Conservation (phyloP, 2,888 invertebrate species). For the Isotomurus palustris region DNA sequence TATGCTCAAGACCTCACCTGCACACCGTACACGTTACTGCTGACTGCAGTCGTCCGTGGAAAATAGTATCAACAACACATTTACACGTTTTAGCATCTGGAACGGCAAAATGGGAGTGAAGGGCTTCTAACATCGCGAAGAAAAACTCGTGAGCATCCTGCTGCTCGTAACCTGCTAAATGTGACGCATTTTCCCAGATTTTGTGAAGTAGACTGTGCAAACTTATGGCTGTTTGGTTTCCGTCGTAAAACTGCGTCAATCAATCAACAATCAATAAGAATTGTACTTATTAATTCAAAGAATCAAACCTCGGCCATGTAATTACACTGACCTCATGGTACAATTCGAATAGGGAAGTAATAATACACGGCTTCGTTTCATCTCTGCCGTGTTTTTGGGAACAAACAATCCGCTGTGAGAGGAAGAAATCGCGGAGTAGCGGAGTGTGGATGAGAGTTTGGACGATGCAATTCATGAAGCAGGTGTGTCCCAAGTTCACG, state of each 20-base stretch:
- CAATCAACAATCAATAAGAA: background rate
- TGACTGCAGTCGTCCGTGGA: slow-evolving; percentile 91
- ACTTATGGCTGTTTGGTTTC: slow-evolving; percentile 79
- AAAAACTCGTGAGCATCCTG: slow-evolving; percentile 99
- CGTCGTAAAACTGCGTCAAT: slow-evolving; percentile 86
- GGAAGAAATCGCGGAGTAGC: slow-evolving; percentile 86
- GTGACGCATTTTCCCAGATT: slow-evolving; percentile 62
- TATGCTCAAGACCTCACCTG: slow-evolving; percentile 57
- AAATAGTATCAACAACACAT: slow-evolving; percentile 96
- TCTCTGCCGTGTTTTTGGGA: slow-evolving; percentile 39
- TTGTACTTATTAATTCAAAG: background rate
- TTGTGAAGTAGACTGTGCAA: slow-evolving; percentile 79
- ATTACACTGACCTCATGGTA: slow-evolving; percentile 72
- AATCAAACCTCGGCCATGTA: too few relatives aligned
- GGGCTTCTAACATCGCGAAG: slow-evolving; percentile 86
- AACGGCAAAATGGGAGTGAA: slow-evolving; percentile 69
- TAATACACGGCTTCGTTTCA: slow-evolving; percentile 62
- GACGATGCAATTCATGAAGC: slow-evolving; percentile 98
- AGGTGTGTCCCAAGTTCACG: slow-evolving; percentile 93
- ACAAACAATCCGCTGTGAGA: slow-evolving; percentile 88
- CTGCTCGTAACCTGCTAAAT: slow-evolving; percentile 96
- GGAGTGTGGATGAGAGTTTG: slow-evolving; percentile 95
- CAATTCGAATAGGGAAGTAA: slow-evolving; percentile 90
- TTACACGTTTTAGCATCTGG: slow-evolving; percentile 64
- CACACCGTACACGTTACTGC: slow-evolving; percentile 95